Evolutionary conservation across 1,140 invertebrate species (phyloP).

Genomic region (Meteorus sp.): DNA sequence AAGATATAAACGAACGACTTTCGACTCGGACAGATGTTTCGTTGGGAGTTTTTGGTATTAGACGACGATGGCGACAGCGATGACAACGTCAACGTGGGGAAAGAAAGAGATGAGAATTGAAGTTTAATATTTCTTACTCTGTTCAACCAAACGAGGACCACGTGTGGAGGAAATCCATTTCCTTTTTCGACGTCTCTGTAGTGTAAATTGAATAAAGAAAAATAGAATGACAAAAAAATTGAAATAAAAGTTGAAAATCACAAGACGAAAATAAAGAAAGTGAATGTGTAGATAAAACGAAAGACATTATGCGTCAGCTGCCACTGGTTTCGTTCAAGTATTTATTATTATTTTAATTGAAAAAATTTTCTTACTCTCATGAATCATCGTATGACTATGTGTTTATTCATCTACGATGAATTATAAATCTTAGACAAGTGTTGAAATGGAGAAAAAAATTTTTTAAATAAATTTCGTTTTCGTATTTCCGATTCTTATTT

Average conservation of each 20-base stretch:
- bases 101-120: conserved; percentile 1
- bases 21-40: conserved; percentile 44
- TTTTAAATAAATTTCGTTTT: too few species aligned
- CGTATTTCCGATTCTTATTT: too few species aligned
- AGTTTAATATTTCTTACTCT: not conserved
- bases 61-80: conserved; percentile 7
- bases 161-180: conserved; percentile 56
- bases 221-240: conserved; percentile 14
- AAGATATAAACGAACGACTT: conserved; percentile 20
- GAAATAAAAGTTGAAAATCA: conserved; percentile 32
- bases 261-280: conserved; percentile 18
- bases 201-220: conserved; percentile 21
- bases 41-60: conserved; percentile 13
- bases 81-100: conserved; percentile 26
- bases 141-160: conserved; percentile 47
- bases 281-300: too few species aligned
- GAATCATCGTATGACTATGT: too few species aligned
- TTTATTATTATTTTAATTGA: too few species aligned
- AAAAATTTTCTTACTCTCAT: not conserved
- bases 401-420: too few species aligned
- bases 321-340: not conserved
- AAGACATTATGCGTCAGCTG: conserved; percentile 29
- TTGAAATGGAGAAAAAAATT: too few species aligned
- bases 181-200: conserved; percentile 45
- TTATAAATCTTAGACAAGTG: too few species aligned